These are phyloP conservation scores for Galeopsomyia nigrocyanea DNA, from an alignment of 2,888 invertebrate genomes.

Conservation along the genomic window DNA sequence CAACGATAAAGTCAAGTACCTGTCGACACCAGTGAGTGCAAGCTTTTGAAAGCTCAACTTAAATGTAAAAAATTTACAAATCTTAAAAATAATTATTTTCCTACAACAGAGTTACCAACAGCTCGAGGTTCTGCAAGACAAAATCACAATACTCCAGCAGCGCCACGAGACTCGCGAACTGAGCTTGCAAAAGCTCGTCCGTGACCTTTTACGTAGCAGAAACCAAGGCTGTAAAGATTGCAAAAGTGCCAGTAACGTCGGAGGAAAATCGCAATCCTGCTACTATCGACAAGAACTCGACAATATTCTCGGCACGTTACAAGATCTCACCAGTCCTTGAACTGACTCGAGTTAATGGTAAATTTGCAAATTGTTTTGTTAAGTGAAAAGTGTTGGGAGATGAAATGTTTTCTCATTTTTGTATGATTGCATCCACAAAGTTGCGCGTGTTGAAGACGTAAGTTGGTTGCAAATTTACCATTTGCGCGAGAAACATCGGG, in stretches of 20 bases:
- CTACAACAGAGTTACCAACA: slow-evolving; percentile 62
- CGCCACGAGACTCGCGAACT: slow-evolving; percentile 66
- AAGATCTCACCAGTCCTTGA: slow-evolving; percentile 61
- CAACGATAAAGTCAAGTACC: slow-evolving; percentile 64
- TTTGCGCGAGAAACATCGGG: too few species aligned
- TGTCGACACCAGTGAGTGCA: slow-evolving; percentile 60
- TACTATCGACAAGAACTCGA: slow-evolving; percentile 65
- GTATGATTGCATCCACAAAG: neutral
- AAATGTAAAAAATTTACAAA: too few species aligned
- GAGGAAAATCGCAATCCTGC: slow-evolving; percentile 61
- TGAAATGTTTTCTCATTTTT: neutral
- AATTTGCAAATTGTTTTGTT: neutral
- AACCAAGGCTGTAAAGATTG: slow-evolving; percentile 63
- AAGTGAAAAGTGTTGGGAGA: neutral
- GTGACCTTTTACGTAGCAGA: slow-evolving; percentile 62
- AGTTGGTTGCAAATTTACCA: too few species aligned
- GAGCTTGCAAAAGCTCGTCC: slow-evolving; percentile 63
- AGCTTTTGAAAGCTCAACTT: neutral
- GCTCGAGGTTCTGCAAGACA: slow-evolving; percentile 63
- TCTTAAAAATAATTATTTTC: neutral
- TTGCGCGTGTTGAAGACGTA: too few species aligned
- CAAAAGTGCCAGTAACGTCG: slow-evolving; percentile 56
- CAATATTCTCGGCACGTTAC: slow-evolving; percentile 64
- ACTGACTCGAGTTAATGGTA: neutral
- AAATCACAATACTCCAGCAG: slow-evolving; percentile 64